Evolutionary conservation across 1,140 invertebrate genomes (phyloP), one percentile per base, ranked within the genome.

Genomic region (Pygmarrhopalites habei): DNA sequence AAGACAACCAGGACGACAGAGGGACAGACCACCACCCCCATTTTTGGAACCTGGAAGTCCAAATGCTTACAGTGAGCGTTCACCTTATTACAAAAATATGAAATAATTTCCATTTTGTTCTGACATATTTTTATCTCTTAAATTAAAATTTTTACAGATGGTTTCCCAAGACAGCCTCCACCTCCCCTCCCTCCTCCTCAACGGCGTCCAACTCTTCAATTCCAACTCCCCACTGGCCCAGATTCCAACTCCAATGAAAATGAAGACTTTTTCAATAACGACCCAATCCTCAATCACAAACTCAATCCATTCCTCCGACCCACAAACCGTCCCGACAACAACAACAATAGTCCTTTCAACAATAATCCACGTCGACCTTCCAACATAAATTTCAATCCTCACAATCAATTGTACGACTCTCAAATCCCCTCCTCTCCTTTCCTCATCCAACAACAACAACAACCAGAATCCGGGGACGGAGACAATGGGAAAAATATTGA

Each of bases 1-100:
- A 56, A 39, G 5, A 46, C 26, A 56, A 56, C 41, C 41, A 60
- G 23, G 25, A 49, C 57, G 43, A 30, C 32, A 29, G 2, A 25
- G 14, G 10, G 3, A 29, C 12, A 32, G 5, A 3, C 30, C 12
- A 56, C 32, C 53, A 32, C 19, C 53, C 7, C 15, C n/a, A n/a
- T n/a, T n/a, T n/a, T n/a, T n/a, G n/a, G n/a, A n/a, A n/a, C n/a
- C n/a, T n/a, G n/a, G n/a, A n/a, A n/a, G n/a, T n/a, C n/a, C n/a
- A n/a, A n/a, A n/a, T n/a, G n/a, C n/a, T n/a, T n/a, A n/a, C n/a
- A n/a, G n/a, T n/a, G n/a, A n/a, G n/a, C n/a, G n/a, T n/a, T n/a
- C n/a, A n/a, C n/a, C n/a, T n/a, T n/a, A n/a, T n/a, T n/a, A n/a
- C n/a, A n/a, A n/a, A n/a, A n/a, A n/a, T n/a, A n/a, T n/a, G n/a